A percentile compares a stretch with the other conserved stretches of the same genome.
These are phyloP conservation scores for Pedicia rivosa DNA, from an alignment of 2,888 invertebrate genomes.

Conservation along the genomic window DNA sequence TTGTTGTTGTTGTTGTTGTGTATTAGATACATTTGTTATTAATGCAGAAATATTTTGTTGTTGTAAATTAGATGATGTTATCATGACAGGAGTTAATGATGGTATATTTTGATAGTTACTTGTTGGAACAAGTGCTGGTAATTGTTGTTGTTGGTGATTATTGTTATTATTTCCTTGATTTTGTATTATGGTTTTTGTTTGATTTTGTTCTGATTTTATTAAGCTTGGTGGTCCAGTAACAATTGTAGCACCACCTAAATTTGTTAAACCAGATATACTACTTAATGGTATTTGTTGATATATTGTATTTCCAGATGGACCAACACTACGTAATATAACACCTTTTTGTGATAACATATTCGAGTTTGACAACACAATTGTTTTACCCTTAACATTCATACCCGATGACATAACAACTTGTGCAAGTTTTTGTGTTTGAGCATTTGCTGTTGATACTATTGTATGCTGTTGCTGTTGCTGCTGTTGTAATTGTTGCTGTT, in stretches of 20 bases:
- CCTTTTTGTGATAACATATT: constrained; percentile 23
- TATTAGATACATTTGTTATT: constrained; percentile 23
- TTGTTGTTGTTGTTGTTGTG: constrained; percentile 20
- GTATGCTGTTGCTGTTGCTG: constrained; percentile 24
- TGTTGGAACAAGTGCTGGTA: constrained; percentile 29
- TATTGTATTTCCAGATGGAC: constrained; percentile 22
- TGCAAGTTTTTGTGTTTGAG: constrained; percentile 28
- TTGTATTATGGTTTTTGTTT: constrained; percentile 20
- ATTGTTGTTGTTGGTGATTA: constrained; percentile 20
- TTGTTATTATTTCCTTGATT: constrained; percentile 8
- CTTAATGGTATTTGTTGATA: constrained; percentile 31
- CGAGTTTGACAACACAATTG: constrained; percentile 22
- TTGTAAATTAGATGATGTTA: constrained; percentile 24
- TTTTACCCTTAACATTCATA: constrained; percentile 26
- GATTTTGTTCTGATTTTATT: constrained; percentile 20
- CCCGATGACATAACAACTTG: constrained; percentile 24
- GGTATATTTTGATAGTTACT: constrained; percentile 15
- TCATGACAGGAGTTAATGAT: constrained; percentile 12
- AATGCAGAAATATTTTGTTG: constrained; percentile 21
- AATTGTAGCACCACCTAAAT: constrained; percentile 19
- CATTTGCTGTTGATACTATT: constrained; percentile 27
- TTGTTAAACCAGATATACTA: constrained; percentile 24
- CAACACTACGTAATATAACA: constrained; percentile 28
- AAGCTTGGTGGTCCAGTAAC: constrained; percentile 24
- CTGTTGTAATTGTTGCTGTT: constrained; percentile 27